Evolutionary conservation across 2,888 invertebrate species (phyloP), one percentile per base, ranked within the genome.

Genomic region (Drosophila fungiperda): DNA sequence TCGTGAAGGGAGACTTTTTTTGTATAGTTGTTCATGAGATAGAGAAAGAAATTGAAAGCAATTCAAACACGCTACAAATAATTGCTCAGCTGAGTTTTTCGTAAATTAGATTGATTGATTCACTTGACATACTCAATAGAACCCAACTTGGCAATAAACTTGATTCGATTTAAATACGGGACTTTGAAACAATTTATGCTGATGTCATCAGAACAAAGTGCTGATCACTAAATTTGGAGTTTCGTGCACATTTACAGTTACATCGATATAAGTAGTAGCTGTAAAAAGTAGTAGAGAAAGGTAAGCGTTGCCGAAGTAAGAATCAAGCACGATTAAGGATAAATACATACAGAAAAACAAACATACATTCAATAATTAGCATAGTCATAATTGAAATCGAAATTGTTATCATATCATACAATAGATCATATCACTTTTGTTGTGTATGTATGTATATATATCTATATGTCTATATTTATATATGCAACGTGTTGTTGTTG

Each of bases 271-370:
- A 40, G 42, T 50, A 60, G 20, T 32, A 9, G 7, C 29, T 9
- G 23, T 26, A 12, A 4, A 35, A 36, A n/a, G 26, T 26, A 26
- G 12, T 11, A 12, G n/a, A 11, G 11, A 3, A 38, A 36, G 26
- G 2, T 12, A 38, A 12, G n/a, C 36, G 5, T 15, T 40, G 29
- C 20, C 15, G n/a, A 38, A 20, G 20, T 1, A 64, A 11, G n/a
- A 53, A 54, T 38, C n/a, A 74, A 68, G 79, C 76, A 32, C 29
- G 50, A 17, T 40, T 29, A 61, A 45, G 33, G 42, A 61, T 65
- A 29, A 67, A 61, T 35, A 58, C 45, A 69, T 61, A 54, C 66
- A 62, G 45, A 15, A 48, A 57, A 26, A 57, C 20, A 49, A 17
- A 62, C 12, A 60, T 33, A 53, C 26, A 42, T 42, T 23, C 23